These are phyloP conservation scores for Latheticus oryzae DNA, from an alignment of 2,888 invertebrate genomes.

Conservation along the genomic window DNA sequence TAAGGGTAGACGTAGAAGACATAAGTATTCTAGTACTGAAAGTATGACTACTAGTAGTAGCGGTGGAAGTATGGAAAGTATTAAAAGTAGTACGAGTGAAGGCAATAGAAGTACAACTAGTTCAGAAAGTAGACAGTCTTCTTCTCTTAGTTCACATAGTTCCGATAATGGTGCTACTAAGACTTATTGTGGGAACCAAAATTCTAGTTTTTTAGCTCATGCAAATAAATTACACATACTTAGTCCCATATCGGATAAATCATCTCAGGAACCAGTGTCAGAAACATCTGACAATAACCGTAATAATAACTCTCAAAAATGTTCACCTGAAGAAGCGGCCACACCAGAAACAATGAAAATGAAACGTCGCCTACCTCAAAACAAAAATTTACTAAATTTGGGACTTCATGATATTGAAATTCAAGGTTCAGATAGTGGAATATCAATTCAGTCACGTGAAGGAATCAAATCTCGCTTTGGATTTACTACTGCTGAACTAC, in stretches of 20 bases:
- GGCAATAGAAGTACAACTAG: conserved; percentile 88
- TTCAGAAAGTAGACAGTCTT: conserved; percentile 85
- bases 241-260: conserved; percentile 91
- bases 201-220: conserved; percentile 76
- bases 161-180: conserved; percentile 81
- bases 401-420: conserved; percentile 80
- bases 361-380: conserved; percentile 77
- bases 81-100: conserved; percentile 88
- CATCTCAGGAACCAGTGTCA: conserved; percentile 86
- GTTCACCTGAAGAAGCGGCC: conserved; percentile 75
- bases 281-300: conserved; percentile 86
- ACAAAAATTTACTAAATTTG: conserved; percentile 79
- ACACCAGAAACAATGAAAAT: conserved; percentile 69
- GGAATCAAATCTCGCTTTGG: conserved; percentile 74
- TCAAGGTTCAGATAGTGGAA: conserved; percentile 89
- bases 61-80: conserved; percentile 88
- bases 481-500: conserved; percentile 58
- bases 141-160: conserved; percentile 86
- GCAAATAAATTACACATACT: conserved; percentile 84
- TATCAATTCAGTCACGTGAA: conserved; percentile 86
- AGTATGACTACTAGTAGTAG: conserved; percentile 90
- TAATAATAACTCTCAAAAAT: conserved; percentile 82
- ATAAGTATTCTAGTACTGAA: conserved; percentile 82
- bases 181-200: conserved; percentile 69
- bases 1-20: conserved; percentile 74